A percentile compares a stretch with the other conserved stretches of the same genome.
Conservation (phyloP, 1,140 invertebrate species). For the Diorhabda elongata region DNA sequence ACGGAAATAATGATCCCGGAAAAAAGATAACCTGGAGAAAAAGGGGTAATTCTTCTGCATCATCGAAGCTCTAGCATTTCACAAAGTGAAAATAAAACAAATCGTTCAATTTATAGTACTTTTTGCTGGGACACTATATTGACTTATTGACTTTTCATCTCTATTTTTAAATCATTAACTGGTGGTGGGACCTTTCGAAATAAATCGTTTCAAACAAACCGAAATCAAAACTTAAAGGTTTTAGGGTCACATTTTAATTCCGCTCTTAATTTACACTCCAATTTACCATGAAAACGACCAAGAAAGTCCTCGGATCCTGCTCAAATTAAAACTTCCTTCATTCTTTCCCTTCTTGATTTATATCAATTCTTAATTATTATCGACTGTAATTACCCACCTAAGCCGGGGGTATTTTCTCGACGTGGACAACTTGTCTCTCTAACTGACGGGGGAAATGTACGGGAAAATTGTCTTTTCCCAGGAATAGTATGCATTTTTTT, state of each 20-base stretch:
- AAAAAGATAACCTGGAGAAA: no score
- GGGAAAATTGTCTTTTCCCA: constrained; percentile 45
- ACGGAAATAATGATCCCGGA: no score
- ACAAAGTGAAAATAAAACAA: no score
- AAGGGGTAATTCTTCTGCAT: no score
- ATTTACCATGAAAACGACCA: constrained; percentile 18
- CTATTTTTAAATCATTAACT: no score
- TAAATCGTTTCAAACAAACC: neutral
- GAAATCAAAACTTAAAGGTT: constrained; percentile 18
- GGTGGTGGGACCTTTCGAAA: no score
- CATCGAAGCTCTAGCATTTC: no score
- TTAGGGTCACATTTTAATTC: constrained; percentile 15
- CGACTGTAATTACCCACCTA: constrained; percentile 25
- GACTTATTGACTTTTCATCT: no score
- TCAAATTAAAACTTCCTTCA: constrained; percentile 22
- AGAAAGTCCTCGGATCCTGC: constrained; percentile 4
- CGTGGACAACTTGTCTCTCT: constrained; percentile 24
- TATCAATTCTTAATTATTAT: constrained; percentile 21
- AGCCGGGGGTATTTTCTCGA: constrained; percentile 29
- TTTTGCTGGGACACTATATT: no score
- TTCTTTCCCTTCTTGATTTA: constrained; percentile 22
- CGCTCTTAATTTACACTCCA: constrained; percentile 18
- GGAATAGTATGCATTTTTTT: constrained; percentile 46
- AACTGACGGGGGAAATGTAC: constrained; percentile 44
- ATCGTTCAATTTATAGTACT: no score